Evolutionary conservation across 1,140 invertebrate species (phyloP), one percentile per base, ranked within the genome.

Genomic region (Magallana angulata): DNA sequence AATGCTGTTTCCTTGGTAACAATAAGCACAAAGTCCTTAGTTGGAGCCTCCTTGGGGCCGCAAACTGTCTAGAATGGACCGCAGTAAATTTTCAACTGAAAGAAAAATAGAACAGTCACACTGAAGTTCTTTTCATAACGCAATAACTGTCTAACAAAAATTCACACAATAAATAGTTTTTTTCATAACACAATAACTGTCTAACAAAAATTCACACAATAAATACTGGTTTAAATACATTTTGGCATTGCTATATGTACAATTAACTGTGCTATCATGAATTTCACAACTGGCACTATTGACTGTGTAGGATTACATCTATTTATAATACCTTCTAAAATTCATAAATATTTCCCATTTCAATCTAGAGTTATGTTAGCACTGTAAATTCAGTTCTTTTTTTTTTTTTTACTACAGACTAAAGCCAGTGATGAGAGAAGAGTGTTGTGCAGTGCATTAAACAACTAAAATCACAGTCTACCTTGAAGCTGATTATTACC

Each of bases 61-160:
- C 68, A 76, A 30, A 76, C 68, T 76, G 24, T 76, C 68, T 36
- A 76, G 36, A 76, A 76, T 30, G 24, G 68, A 30, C 36, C 68
- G 18, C 24, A 76, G 68, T 18, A 76, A 30, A 30, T 76, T 76
- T 76, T 76, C 68, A 76, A 76, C 68, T 76, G 30, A 48, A 76
- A 76, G 24, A 30, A 30, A 76, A 76, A 30, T 12, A 24, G 18
- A 68, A 68, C 16, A 68, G 5, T 8, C 30, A 18, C 18, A 71
- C 30, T 71, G 18, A 30, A 48, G 36, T 48, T 48, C 5, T 48
- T 48, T 48, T 48, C 5, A 48, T 48, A 48, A 48, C 36, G 0
- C 36, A 2, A 4, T 2, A 48, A 48, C 36, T 48, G 2, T 48
- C 5, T 48, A 48, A 48, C 36, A 48, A 48, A 48, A 48, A 48